Evolutionary conservation across 1,140 invertebrate genomes (phyloP).

Genomic region (Prorops nasuta): DNA sequence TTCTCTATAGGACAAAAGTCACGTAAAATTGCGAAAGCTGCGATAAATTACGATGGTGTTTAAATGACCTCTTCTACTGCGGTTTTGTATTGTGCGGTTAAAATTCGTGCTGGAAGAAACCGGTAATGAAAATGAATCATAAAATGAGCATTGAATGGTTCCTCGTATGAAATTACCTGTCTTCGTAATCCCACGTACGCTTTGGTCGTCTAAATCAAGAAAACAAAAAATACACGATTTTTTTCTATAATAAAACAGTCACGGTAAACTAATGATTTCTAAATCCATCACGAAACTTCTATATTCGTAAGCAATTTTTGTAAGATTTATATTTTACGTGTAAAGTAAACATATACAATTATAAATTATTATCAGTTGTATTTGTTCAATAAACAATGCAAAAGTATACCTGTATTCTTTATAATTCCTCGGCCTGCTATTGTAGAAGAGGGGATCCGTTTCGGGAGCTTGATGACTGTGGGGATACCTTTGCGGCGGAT

Average conservation of each 20-base stretch:
- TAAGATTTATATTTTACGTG: not conserved
- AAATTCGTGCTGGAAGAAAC: too few species aligned
- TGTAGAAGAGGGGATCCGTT: conserved; percentile 86
- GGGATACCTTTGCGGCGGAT: conserved; percentile 54
- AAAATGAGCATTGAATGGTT: too few species aligned
- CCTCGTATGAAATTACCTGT: conserved; percentile 59
- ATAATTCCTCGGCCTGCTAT: conserved; percentile 76
- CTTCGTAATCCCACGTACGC: conserved; percentile 63
- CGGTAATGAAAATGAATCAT: too few species aligned
- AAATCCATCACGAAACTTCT: too few species aligned
- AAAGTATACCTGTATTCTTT: conserved; percentile 56
- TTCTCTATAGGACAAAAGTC: too few species aligned
- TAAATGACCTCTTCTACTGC: too few species aligned
- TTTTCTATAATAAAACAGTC: conserved; percentile 9
- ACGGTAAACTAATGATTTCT: too few species aligned
- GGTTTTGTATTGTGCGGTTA: too few species aligned
- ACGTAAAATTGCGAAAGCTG: too few species aligned
- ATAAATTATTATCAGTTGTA: not conserved
- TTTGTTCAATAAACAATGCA: not conserved
- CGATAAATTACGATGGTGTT: too few species aligned
- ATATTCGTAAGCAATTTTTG: too few species aligned
- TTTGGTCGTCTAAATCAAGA: conserved; percentile 58
- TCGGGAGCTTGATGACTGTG: conserved; percentile 49
- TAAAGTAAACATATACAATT: not conserved
- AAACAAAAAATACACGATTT: conserved; percentile 36